Conservation (phyloP, 2,797 vertebrate species). For the Scolopax bukidnonensis region DNA sequence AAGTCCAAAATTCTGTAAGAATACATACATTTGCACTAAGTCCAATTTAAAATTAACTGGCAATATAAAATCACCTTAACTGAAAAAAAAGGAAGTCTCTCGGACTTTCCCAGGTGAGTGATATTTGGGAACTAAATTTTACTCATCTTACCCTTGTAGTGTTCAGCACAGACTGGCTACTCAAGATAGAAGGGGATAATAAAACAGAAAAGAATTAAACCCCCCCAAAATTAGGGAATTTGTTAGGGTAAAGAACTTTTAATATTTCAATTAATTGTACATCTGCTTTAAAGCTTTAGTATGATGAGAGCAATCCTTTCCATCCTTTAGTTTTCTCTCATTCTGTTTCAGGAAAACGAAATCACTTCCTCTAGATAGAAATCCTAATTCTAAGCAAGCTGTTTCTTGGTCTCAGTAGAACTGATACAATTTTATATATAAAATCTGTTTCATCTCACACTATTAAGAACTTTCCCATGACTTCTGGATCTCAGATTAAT, state of each 20-base stretch:
- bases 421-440: background rate
- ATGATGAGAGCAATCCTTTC: background rate
- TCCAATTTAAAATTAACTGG: background rate
- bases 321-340: background rate
- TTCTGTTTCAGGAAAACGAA: slow-evolving; percentile 30
- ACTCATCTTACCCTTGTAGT: background rate
- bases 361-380: slow-evolving; percentile 5
- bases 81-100: background rate
- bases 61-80: background rate
- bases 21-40: background rate
- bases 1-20: background rate
- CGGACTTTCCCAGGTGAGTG: background rate
- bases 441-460: background rate
- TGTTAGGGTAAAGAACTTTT: background rate
- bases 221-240: background rate
- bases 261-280: background rate
- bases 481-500: slow-evolving; percentile 50
- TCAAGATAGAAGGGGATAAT: background rate
- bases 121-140: background rate
- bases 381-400: background rate
- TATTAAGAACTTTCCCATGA: background rate
- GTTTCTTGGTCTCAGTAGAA: background rate
- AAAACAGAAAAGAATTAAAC: background rate
- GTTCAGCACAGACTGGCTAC: background rate
- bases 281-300: background rate